Base-by-base conservation (phyloP, 2,113 vertebrate species). In the Nematolebias whitei region DNA sequence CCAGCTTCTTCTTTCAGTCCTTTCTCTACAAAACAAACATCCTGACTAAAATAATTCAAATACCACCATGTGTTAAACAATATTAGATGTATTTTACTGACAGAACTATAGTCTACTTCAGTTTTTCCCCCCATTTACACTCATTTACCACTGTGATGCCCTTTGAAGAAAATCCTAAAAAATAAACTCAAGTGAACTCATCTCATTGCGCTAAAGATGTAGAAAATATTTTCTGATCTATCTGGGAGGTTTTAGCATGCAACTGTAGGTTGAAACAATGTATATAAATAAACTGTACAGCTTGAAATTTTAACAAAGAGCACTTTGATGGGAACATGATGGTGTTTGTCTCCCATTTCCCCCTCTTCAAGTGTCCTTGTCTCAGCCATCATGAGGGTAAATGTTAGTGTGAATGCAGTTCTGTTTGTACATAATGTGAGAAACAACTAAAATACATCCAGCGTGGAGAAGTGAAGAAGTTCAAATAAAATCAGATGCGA, bases 211-310 rank as follows among this genome's bases (percentile, higher is more conserved):
- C 61, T 26, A 19, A 70, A 69, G 82, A 70, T 48, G 70, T 29
- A 78, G 51, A 61, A 2, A 63, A 45, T 65, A 78, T 80, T 87
- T 87, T n/a, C n/a, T 85, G 68, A 78, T n/a, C 64, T 77, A 68
- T 73, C 66, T 81, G 79, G 83, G 80, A 78, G 51, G 85, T 81
- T 79, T 58, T 26, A 79, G 88, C 88, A 91, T 91, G 90, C 73
- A 82, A 70, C 60, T 71, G 11, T 81, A 60, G 78, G 78, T 88
- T 47, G 20, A 59, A 78, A 66, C 20, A 58, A 65, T 14, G 69
- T 85, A 56, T 76, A 56, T 82, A 64, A 76, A 71, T 85, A 79
- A 73, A 81, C 49, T 87, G 70, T 80, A 83, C 68, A 82, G 79
- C 76, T 87, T 68, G 64, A 84, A 74, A 35, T 58, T 69, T 3